Percentiles rank a stretch among this genome's conserved stretches.
Evolutionary conservation across 2,113 vertebrate genomes (phyloP).

Genomic region (Dicaeum eximium): DNA sequence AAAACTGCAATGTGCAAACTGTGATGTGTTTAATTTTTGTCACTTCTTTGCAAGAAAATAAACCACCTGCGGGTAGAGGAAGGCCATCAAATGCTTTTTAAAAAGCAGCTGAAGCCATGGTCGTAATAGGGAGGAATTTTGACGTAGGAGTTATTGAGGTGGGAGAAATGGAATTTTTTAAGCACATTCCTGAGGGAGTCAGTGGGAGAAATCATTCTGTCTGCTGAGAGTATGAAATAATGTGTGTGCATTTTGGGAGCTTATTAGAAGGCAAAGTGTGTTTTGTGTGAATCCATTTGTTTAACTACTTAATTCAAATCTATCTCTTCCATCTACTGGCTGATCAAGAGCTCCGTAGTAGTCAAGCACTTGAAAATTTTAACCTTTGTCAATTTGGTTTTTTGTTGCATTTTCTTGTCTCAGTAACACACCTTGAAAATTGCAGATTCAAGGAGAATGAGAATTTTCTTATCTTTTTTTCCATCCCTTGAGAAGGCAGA

Average conservation of each 20-base stretch:
- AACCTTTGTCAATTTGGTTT: neutral
- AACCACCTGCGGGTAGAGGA: neutral
- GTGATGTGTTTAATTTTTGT: neutral
- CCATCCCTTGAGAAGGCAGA: neutral
- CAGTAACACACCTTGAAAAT: neutral
- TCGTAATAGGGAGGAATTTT: neutral
- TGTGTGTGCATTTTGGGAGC: neutral
- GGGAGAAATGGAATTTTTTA: neutral
- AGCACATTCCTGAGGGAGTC: neutral
- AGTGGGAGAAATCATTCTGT: constrained; percentile 32
- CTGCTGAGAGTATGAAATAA: neutral
- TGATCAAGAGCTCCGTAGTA: neutral
- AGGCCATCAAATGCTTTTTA: neutral
- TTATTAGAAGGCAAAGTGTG: neutral
- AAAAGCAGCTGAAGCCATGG: neutral
- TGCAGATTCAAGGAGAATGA: neutral
- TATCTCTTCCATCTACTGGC: neutral
- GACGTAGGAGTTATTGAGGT: neutral
- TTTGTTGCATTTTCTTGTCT: neutral
- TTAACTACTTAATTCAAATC: neutral
- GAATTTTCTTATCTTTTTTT: neutral
- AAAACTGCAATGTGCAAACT: neutral
- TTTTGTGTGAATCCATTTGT: neutral
- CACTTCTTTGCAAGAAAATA: neutral
- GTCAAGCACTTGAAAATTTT: neutral